Evolutionary conservation across 2,113 vertebrate genomes (phyloP).

Genomic region (Salvelinus sp.): DNA sequence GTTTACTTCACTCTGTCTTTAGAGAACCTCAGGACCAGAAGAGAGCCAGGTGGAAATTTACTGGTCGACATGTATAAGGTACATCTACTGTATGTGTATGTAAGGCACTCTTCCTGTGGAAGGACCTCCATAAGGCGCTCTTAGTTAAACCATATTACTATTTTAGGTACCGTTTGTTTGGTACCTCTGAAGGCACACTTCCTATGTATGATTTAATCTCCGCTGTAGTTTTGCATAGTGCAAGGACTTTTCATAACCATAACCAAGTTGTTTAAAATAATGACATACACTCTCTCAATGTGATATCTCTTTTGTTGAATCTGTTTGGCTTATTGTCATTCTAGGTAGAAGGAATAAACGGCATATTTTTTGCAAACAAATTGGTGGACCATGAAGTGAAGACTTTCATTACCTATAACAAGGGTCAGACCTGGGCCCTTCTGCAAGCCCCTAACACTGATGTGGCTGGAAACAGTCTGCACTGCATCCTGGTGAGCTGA

Average conservation of each 20-base stretch:
- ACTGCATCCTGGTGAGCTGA: slow-evolving; percentile 88
- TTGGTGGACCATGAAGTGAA: slow-evolving; percentile 86
- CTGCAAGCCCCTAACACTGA: slow-evolving; percentile 82
- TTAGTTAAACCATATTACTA: too few species aligned
- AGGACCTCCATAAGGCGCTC: too few species aligned
- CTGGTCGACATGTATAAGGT: slow-evolving; percentile 97
- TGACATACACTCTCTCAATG: too few species aligned
- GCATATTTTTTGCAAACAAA: slow-evolving; percentile 94
- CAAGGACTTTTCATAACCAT: too few species aligned
- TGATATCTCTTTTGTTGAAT: background rate
- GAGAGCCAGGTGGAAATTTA: slow-evolving; percentile 88
- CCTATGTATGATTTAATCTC: too few species aligned
- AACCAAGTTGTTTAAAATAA: too few species aligned
- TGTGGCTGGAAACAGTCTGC: slow-evolving; percentile 80
- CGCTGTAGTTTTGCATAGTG: too few species aligned
- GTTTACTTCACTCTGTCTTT: slow-evolving; percentile 91
- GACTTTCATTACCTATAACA: slow-evolving; percentile 95
- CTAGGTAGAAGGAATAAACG: slow-evolving; percentile 93
- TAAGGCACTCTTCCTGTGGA: background rate
- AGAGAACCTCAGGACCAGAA: slow-evolving; percentile 89
- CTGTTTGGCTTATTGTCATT: background rate
- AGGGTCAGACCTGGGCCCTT: slow-evolving; percentile 91
- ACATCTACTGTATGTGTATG: slow-evolving; percentile 33
- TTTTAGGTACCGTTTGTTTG: too few species aligned
- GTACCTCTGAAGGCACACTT: too few species aligned